Percentiles rank a stretch among this genome's conserved stretches.
Conservation (phyloP, 2,113 vertebrate genomes). For the Eurystomus gularis region DNA sequence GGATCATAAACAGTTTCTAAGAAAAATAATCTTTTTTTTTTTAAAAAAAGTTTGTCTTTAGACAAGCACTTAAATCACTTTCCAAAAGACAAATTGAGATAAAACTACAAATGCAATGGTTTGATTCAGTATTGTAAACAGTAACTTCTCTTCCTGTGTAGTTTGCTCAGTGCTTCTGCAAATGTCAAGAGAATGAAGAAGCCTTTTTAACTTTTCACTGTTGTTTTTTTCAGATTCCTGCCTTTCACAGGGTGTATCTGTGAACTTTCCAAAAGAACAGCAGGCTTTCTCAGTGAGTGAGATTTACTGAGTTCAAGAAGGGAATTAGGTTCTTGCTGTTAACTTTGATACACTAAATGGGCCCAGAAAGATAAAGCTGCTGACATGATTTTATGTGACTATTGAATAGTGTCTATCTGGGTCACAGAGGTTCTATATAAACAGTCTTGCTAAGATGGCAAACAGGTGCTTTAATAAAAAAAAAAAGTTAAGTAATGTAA, state of each 20-base stretch:
- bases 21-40: not conserved
- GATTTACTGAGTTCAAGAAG: not conserved
- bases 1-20: not conserved
- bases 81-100: not conserved
- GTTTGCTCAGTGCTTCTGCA: not conserved
- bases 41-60: not conserved
- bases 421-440: not conserved
- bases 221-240: not conserved
- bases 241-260: not conserved
- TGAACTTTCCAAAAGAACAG: constrained; percentile 4
- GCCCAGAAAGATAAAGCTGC: not conserved
- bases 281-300: not conserved
- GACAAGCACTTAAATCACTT: not conserved
- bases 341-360: not conserved
- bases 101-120: not conserved
- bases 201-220: not conserved
- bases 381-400: not conserved
- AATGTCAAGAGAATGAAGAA: not conserved
- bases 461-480: not conserved
- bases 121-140: not conserved
- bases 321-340: not conserved
- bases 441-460: not conserved
- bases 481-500: not conserved
- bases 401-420: not conserved
- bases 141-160: not conserved